Percentiles rank a stretch among this genome's conserved stretches.
These are phyloP conservation scores for Heliothis peltigera DNA, from an alignment of 2,888 invertebrate species.

Conservation along the genomic window DNA sequence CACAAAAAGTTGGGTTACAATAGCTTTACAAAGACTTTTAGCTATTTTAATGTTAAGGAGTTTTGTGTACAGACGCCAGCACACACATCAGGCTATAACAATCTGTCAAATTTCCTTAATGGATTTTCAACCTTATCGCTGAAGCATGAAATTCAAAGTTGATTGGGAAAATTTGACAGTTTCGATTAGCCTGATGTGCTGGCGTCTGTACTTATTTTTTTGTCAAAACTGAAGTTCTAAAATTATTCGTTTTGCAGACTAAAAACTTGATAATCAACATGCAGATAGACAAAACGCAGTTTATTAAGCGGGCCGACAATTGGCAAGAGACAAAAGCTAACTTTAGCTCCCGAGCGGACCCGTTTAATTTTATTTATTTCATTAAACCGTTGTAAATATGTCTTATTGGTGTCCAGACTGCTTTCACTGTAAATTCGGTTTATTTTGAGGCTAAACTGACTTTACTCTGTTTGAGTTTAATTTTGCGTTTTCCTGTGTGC, in stretches of 20 bases:
- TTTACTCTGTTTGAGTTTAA: constrained; percentile 31
- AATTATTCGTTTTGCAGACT: constrained; percentile 15
- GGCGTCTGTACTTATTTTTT: too few relatives aligned
- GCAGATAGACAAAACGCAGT: constrained; percentile 46
- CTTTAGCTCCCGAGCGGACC: constrained; percentile 47
- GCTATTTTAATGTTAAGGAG: too few relatives aligned
- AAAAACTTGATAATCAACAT: constrained; percentile 8
- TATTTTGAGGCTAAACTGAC: constrained; percentile 57
- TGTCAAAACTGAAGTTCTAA: background rate
- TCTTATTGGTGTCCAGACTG: constrained; percentile 61
- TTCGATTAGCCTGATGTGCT: too few relatives aligned
- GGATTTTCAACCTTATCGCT: too few relatives aligned
- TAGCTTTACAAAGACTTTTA: too few relatives aligned
- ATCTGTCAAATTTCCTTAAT: too few relatives aligned
- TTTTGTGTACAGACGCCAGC: too few relatives aligned
- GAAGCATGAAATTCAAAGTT: too few relatives aligned
- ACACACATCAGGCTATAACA: too few relatives aligned
- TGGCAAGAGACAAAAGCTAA: constrained; percentile 61
- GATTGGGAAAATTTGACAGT: too few relatives aligned
- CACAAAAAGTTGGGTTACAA: too few relatives aligned
- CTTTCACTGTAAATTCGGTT: constrained; percentile 60
- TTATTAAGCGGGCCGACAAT: constrained; percentile 52
- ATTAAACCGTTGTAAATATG: constrained; percentile 61
- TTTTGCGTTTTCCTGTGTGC: constrained; percentile 22
- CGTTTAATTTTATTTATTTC: constrained; percentile 60